Base-by-base conservation (phyloP, 2,113 vertebrate species). In the Protomyctophum bolini region DNA sequence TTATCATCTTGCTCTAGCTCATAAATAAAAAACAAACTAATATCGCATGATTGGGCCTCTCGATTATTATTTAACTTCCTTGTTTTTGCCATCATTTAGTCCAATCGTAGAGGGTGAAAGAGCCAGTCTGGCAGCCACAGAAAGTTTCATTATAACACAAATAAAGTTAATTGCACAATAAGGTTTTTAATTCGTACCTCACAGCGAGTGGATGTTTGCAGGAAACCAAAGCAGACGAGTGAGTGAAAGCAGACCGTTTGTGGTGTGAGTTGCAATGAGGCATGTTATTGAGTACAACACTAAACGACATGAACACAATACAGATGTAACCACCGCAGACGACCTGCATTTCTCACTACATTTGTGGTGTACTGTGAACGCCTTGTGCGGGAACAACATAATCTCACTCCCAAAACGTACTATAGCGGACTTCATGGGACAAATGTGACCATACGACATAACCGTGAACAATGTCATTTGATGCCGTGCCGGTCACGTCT, bases 131-230 rank as follows among this genome's bases (percentile, higher is more conserved):
- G 33, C 11, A 58, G 57, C 29, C 21, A 10, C 10, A 8, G 8
- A 64, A 51, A 50, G 14, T 49, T 28, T 11, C 14, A 64, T 29
- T 6, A 7, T 11, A 50, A 51, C 15, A 10, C 14, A 50, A 49
- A 51, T 48, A 29, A 64, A 64, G 62, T 29, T 50, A 64, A 64
- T 64, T 49, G 5, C 15, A 64, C 6, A 11, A 9, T 29, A 51
- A 64, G 14, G 2, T 33, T 50, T 29, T 51, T 14, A 64, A 60
- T 41, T 60, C 5, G 45, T 41, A 55, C 50, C 64, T 10, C 50
- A 55, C 64, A 66, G 49, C 3, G 28, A 55, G 64, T 14, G 11
- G 33, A 61, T 6, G 12, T 3, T 41, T 45, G 33, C 12, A 41
- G 21, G 12, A 14, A 66, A 11, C 8, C 12, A 7, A 46, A n/a